Evolutionary conservation across 2,797 vertebrate genomes (phyloP), one percentile per base, ranked within the genome.

Genomic region (Girardinus metallicus): DNA sequence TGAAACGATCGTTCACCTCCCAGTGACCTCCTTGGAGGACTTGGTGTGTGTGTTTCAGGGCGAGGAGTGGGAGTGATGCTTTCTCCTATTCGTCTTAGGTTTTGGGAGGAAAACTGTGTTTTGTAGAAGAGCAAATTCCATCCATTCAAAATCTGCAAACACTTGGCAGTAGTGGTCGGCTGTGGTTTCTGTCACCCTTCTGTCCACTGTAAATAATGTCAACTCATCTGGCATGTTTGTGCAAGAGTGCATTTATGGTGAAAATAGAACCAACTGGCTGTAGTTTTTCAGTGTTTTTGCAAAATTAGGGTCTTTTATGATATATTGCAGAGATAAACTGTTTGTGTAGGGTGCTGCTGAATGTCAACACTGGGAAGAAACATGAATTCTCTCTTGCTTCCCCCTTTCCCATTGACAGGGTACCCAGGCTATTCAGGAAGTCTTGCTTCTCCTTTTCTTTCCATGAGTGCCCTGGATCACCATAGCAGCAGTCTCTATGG

Each of bases 391-490:
- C 83, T 87, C 80, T 86, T 79, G 70, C 80, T 55, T 55, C 88
- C 85, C 87, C 82, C 9, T 79, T 86, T 93, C 88, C 90, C 88
- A 94, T 92, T 92, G 94, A 96, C 97, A 84, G 98, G 97, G 90
- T 99, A 98, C 95, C 97, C 97, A 88, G 96, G 97, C 91, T 99
- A 99, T 96, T 98, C 98, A 43, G 98, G 98, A 95, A 98, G 97
- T 92, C 96, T 99, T 93, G 96, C 97, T 85, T 98, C 98, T 92
- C 97, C 98, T 92, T 99, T 99, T 95, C 96, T 99, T 92, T 96
- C 98, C 94, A 98, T 99, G 97, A 98, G 98, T 96, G 97, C 97
- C 92, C 95, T 99, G 95, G 98, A 99, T 97, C 98, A 98, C 96
- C 98, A 98, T 91, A 95, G 97, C 95, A 99, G 98, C 93, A 93